A percentile compares a stretch with the other conserved stretches of the same genome.
These are phyloP conservation scores for Pristionchus japonicus DNA, from an alignment of 2,888 invertebrate genomes.

Conservation along the genomic window DNA sequence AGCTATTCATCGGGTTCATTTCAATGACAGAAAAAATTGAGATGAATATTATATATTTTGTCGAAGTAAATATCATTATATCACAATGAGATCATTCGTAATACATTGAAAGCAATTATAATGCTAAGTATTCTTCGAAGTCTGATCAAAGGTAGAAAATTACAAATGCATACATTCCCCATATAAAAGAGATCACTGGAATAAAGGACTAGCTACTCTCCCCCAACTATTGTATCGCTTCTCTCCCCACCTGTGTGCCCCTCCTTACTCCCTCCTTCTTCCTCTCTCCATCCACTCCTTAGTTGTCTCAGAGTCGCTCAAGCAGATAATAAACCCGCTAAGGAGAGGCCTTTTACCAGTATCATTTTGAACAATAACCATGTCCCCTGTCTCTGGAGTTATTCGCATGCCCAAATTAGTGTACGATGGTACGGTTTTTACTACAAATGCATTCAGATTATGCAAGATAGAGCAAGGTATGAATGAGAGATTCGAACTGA, in stretches of 20 bases:
- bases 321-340: conserved; percentile 34
- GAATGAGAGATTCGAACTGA: too few relatives aligned
- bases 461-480: neutral
- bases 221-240: neutral
- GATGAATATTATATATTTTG: neutral
- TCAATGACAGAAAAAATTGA: neutral
- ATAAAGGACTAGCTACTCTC: too few relatives aligned
- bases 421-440: neutral
- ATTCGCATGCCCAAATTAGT: neutral
- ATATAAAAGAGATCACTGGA: too few relatives aligned
- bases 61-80: neutral
- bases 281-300: neutral
- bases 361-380: neutral
- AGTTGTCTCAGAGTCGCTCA: conserved; percentile 39
- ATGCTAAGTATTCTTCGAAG: too few relatives aligned
- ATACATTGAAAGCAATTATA: neutral
- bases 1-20: too few relatives aligned
- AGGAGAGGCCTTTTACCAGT: neutral
- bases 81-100: neutral
- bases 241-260: neutral
- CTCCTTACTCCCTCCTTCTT: neutral
- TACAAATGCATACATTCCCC: too few relatives aligned
- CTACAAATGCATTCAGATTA: neutral
- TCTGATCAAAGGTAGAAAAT: too few relatives aligned
- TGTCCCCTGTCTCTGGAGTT: neutral